These are phyloP conservation scores for Parauchenoglanis punctatus DNA, from an alignment of 2,797 vertebrate species.

Conservation along the genomic window DNA sequence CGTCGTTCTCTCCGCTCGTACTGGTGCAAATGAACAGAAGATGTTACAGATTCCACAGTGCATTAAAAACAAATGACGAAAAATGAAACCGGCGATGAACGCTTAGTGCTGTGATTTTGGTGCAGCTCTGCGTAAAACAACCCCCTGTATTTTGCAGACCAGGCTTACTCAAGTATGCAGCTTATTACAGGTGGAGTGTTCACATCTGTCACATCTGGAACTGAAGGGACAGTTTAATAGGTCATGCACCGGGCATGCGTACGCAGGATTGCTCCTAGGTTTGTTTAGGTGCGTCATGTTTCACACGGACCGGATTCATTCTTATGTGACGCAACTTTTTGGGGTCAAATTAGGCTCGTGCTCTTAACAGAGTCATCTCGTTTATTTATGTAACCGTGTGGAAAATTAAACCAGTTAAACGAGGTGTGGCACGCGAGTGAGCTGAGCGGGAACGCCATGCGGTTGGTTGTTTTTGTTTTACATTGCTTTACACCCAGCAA, in stretches of 20 bases:
- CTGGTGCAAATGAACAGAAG: not conserved
- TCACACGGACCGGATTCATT: not conserved
- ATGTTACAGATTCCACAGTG: not conserved
- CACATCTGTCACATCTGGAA: not conserved
- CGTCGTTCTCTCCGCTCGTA: not conserved
- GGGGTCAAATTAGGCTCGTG: no score
- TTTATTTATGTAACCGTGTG: no score
- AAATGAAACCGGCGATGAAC: not conserved
- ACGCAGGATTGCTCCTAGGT: not conserved
- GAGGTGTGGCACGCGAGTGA: no score
- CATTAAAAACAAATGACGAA: not conserved
- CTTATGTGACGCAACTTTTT: not conserved
- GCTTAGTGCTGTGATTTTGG: not conserved
- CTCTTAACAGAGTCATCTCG: no score
- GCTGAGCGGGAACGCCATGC: no score
- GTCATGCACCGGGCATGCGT: not conserved
- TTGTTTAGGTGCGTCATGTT: not conserved
- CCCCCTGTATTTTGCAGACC: no score
- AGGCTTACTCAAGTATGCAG: not conserved
- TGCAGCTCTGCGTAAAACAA: no score
- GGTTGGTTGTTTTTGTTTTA: no score
- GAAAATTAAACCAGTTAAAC: no score
- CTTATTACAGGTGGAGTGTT: not conserved
- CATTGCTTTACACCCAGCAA: no score
- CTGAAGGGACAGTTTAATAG: not conserved